Conservation (phyloP, 2,888 invertebrate genomes). For the Zaprionus lineosus region DNA sequence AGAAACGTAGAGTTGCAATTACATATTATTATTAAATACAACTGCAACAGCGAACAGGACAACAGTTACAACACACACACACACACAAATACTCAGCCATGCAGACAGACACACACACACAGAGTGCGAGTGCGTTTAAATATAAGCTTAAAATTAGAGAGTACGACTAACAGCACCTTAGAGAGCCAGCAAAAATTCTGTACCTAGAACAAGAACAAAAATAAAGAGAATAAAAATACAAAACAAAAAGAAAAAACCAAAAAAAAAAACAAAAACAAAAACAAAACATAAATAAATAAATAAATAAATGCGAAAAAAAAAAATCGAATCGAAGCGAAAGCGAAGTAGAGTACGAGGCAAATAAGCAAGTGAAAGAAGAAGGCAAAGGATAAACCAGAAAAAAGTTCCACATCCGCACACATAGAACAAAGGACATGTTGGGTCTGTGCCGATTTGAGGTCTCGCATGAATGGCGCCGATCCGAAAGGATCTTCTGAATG, state of each 20-base stretch:
- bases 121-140: slow-evolving; percentile 48
- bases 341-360: too few relatives aligned
- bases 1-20: slow-evolving; percentile 66
- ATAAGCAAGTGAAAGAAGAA: too few relatives aligned
- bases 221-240: slow-evolving; percentile 10
- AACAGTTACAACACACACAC: slow-evolving; percentile 20
- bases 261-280: neutral
- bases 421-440: too few relatives aligned
- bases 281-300: neutral
- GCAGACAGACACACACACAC: slow-evolving; percentile 21
- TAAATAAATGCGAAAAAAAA: neutral
- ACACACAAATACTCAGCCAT: neutral
- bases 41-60: slow-evolving; percentile 22
- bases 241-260: neutral
- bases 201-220: slow-evolving; percentile 70
- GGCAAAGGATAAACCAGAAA: too few relatives aligned
- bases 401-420: too few relatives aligned
- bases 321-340: too few relatives aligned
- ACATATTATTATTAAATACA: slow-evolving; percentile 53
- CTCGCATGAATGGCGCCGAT: too few relatives aligned
- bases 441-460: too few relatives aligned
- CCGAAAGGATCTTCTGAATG: too few relatives aligned
- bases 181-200: slow-evolving; percentile 77
- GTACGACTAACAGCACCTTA: slow-evolving; percentile 60
- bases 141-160: slow-evolving; percentile 63